A percentile compares a stretch with the other conserved stretches of the same genome.
These are phyloP conservation scores for Drosophila micromelanica DNA, from an alignment of 1,140 invertebrate species.

Conservation along the genomic window DNA sequence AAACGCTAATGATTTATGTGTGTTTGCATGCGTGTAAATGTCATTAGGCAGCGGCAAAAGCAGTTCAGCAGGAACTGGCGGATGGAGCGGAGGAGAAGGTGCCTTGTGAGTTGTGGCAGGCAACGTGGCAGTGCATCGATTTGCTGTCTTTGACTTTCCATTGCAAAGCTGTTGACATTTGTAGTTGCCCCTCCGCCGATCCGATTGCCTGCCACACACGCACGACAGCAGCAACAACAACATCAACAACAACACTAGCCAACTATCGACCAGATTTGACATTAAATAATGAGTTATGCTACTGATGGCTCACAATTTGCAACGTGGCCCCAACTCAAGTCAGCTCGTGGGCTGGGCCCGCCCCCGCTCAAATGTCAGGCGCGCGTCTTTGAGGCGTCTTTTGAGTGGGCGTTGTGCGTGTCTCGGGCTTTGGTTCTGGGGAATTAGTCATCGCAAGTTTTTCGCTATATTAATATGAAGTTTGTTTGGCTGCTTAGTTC, in stretches of 20 bases:
- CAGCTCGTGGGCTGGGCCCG: too few relatives aligned
- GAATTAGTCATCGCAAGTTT: constrained; percentile 61
- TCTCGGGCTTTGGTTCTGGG: constrained; percentile 8
- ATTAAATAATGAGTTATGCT: constrained; percentile 82
- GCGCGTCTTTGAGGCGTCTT: not conserved
- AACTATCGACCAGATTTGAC: constrained; percentile 73
- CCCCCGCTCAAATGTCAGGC: too few relatives aligned
- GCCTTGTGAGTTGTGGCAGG: not conserved
- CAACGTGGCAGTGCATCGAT: constrained; percentile 55
- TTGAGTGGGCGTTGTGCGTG: constrained; percentile 38
- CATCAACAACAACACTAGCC: constrained; percentile 6
- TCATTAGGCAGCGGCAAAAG: constrained; percentile 56
- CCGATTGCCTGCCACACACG: constrained; percentile 29
- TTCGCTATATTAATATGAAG: constrained; percentile 56
- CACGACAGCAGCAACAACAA: constrained; percentile 25
- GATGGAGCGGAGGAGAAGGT: not conserved
- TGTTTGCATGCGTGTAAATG: constrained; percentile 83
- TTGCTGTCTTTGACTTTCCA: constrained; percentile 71
- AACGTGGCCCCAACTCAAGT: constrained; percentile 41
- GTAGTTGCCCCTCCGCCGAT: constrained; percentile 29
- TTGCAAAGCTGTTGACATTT: constrained; percentile 79
- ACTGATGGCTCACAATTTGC: constrained; percentile 78
- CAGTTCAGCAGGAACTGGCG: constrained; percentile 8
- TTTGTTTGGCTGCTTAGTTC: constrained; percentile 30
- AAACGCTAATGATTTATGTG: constrained; percentile 83